Evolutionary conservation across 2,113 vertebrate genomes (phyloP), one percentile per base, ranked within the genome.

Genomic region (Podarcis raffonei): DNA sequence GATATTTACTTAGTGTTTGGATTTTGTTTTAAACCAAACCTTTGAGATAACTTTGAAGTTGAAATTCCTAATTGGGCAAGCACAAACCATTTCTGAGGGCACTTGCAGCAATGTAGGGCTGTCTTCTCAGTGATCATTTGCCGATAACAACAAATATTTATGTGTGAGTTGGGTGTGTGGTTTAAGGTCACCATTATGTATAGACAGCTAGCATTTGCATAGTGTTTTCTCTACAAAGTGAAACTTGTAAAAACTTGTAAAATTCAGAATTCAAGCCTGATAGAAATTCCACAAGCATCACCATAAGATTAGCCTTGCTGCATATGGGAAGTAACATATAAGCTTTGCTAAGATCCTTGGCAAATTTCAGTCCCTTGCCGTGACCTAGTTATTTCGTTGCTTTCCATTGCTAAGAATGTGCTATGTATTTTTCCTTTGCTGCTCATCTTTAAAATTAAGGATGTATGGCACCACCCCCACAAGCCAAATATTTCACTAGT

Each of bases 1-100:
- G 25, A 48, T 84, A 42, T 86, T 91, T 93, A 83, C 91, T 93
- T 94, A 66, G 86, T 65, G 78, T 89, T 77, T 87, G 30, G 9
- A 37, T 87, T 87, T 84, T 53, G 4, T 16, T 2, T 5, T 72
- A 4, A 6, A 1, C 37, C 2, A 20, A 89, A 66, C 86, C 81
- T 53, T 92, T 90, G 81, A 75, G 76, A 72, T 83, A 62, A 78
- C 3, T 89, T 93, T 92, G 72, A 62, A 20, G 77, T 91, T 92
- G 86, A 62, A 37, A 62, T 91, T 94, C 90, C 30, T 89, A 85
- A 81, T 92, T 89, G 42, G 66, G 1, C 79, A 87, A 53, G 39
- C 89, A 6, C 68, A 65, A 83, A 72, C 84, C 81, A 81, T 9
- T 89, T 87, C 27, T 66, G 27, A 72, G 87, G 23, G 6, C 35